Evolutionary conservation across 2,113 vertebrate genomes (phyloP), one percentile per base, ranked within the genome.

Genomic region (Lepus timidus): DNA sequence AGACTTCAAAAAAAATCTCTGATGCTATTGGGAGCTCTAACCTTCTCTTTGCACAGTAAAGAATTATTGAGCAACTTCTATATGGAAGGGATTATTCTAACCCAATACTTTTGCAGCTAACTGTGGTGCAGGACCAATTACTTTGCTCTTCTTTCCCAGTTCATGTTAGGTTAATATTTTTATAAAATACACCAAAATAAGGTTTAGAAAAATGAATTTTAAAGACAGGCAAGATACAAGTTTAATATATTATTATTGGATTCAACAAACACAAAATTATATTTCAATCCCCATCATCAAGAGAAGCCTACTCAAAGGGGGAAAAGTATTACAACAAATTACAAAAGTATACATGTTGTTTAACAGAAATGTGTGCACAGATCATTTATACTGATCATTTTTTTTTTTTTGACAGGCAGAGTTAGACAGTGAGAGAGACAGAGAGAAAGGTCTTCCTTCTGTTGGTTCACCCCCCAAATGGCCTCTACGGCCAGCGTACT

Each of bases 241-340:
- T 67, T 76, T 89, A 84, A 78, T 65, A 44, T 44, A 44, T 82
- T 82, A 14, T 62, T 73, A 79, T 74, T 70, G 71, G 25, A 39
- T 71, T 88, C 36, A 71, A 81, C 16, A 92, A 92, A n/a, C 61
- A 62, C 68, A 70, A 81, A 95, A 85, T 68, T 73, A 67, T 10
- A 75, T 88, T 94, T 76, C 29, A 85, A 29, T 62, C 58, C 9
- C 58, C 49, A 58, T 16, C 88, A 84, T 92, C 49, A n/a, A 23
- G 58, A 85, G 73, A 76, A 88, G 71, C 20, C 51, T 86, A 74
- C 51, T 29, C 19, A 51, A 71, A 76, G 29, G 17, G 31, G 51
- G 44, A 31, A 73, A 67, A 25, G 14, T 71, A 79, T 81, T 61
- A 29, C 10, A 87, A 61, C 73, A 27, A 85, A 44, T 27, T 65